Evolutionary conservation across 2,888 invertebrate species (phyloP).

Genomic region (Branchellion lobata): DNA sequence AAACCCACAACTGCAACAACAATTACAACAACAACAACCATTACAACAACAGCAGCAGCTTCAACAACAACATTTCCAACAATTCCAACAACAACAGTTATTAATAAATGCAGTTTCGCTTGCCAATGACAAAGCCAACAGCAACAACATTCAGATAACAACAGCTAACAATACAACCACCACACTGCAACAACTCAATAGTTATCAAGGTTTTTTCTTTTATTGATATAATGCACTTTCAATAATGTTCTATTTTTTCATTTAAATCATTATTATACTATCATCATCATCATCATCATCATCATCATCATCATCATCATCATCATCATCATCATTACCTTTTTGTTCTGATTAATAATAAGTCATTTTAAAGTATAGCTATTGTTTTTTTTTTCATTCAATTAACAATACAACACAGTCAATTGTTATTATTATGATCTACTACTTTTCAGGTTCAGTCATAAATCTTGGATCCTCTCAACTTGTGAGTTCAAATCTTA

Average conservation of each 20-base stretch:
- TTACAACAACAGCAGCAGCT: conserved; percentile 54
- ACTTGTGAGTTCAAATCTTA: conserved; percentile 13
- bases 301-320: too few relatives aligned
- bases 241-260: background rate
- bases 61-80: conserved; percentile 59
- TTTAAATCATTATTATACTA: too few relatives aligned
- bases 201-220: background rate
- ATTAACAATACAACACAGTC: too few relatives aligned
- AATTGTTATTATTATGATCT: too few relatives aligned
- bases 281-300: too few relatives aligned
- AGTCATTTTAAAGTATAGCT: too few relatives aligned
- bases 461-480: conserved; percentile 35
- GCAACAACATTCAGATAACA: background rate
- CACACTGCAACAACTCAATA: conserved; percentile 8
- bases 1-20: conserved; percentile 31
- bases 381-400: too few relatives aligned
- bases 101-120: conserved; percentile 25
- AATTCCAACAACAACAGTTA: background rate
- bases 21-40: conserved; percentile 20
- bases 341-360: too few relatives aligned
- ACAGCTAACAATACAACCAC: background rate
- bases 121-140: background rate
- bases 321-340: too few relatives aligned
- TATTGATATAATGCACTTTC: background rate
- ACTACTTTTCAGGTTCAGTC: conserved; percentile 36